Conservation (phyloP, 2,797 vertebrate genomes). For the Mycteria americana region DNA sequence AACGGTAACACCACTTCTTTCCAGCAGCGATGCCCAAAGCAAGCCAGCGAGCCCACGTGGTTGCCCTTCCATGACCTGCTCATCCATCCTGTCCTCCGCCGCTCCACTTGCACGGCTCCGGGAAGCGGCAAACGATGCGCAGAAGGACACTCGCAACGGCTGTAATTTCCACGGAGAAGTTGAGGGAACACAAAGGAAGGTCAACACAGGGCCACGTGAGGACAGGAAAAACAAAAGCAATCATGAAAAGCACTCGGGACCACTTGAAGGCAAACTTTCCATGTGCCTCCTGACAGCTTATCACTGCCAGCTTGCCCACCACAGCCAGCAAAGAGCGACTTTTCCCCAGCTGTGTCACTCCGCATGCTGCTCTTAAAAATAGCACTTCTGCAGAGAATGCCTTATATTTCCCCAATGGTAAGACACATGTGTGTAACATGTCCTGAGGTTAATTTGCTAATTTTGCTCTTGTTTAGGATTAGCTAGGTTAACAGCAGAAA, state of each 20-base stretch:
- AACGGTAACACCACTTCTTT: not conserved
- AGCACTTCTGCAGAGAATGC: not conserved
- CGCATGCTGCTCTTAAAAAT: not conserved
- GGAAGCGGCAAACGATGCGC: fast-evolving
- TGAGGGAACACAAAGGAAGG: not conserved
- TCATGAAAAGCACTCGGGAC: fast-evolving
- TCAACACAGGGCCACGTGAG: not conserved
- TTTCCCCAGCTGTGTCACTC: not conserved
- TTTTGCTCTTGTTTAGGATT: constrained; percentile 39
- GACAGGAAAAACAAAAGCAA: not conserved
- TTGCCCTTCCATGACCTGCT: not conserved
- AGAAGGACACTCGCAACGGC: fast-evolving
- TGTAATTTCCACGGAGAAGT: fast-evolving
- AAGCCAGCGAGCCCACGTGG: fast-evolving
- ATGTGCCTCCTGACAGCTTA: not conserved
- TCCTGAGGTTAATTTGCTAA: not conserved
- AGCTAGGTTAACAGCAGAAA: constrained; percentile 46
- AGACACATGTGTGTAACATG: not conserved
- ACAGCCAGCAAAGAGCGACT: not conserved
- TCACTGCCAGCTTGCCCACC: not conserved
- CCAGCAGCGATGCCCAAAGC: not conserved
- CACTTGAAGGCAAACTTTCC: not conserved
- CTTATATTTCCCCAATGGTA: not conserved
- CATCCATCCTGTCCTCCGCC: not conserved
- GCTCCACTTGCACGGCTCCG: not conserved